Evolutionary conservation across 2,888 invertebrate species (phyloP).

Genomic region (Tupiocoris notatus): DNA sequence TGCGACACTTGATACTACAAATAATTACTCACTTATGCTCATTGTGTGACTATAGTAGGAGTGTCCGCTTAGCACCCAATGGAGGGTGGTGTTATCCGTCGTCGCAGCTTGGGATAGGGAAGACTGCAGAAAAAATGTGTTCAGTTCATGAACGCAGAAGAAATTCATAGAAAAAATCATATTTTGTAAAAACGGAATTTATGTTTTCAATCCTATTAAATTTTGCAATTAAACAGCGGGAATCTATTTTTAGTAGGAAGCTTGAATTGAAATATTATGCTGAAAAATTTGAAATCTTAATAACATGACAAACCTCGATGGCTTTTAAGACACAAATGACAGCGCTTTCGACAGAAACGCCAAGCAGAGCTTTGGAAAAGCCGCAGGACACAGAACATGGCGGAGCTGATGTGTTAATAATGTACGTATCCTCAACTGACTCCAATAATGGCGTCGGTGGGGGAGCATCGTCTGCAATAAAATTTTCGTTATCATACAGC

Average conservation of each 20-base stretch:
- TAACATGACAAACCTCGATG: slow-evolving; percentile 55
- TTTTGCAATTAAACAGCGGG: no score
- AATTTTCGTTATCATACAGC: no score
- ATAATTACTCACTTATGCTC: slow-evolving; percentile 49
- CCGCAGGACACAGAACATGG: slow-evolving; percentile 55
- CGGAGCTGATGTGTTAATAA: slow-evolving; percentile 57
- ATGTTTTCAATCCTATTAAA: no score
- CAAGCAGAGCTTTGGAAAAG: slow-evolving; percentile 53
- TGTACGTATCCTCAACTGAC: slow-evolving; percentile 57
- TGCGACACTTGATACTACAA: no score
- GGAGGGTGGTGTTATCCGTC: slow-evolving; percentile 51
- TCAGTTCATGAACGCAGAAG: not conserved
- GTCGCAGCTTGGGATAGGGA: slow-evolving; percentile 51
- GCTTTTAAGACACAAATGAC: slow-evolving; percentile 58
- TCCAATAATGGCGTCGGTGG: slow-evolving; percentile 53
- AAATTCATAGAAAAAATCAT: not conserved
- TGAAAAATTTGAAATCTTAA: no score
- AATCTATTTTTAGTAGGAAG: no score
- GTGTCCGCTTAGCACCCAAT: slow-evolving; percentile 52
- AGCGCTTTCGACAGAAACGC: slow-evolving; percentile 59
- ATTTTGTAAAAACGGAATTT: no score
- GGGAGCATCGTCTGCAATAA: slow-evolving; percentile 52
- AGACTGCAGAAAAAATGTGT: slow-evolving; percentile 48
- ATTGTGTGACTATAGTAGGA: slow-evolving; percentile 50
- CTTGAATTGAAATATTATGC: no score